Percentiles rank a stretch among this genome's conserved stretches.
phyloP scores from a whole-genome alignment of 2,888 invertebrate species.

The Drosophila gaucha region DNA sequence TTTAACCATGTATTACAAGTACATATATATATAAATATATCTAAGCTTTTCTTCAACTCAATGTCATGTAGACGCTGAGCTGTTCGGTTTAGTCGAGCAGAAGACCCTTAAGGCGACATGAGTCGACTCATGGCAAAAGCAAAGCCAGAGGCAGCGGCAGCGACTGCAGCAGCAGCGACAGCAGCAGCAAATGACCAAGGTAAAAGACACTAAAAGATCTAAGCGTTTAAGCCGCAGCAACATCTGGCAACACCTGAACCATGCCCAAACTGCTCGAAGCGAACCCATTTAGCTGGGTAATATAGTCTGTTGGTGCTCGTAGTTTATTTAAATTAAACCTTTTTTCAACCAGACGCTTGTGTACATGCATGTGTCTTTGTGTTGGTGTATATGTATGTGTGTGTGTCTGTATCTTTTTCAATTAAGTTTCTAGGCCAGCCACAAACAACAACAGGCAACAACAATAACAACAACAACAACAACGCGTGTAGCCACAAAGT shows the following conservation, averaged over 20 bases:
- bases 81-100: conserved; percentile 24
- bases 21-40: background rate
- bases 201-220: conserved; percentile 20
- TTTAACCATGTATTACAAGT: background rate
- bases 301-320: conserved; percentile 32
- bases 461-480: conserved; percentile 30
- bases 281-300: conserved; percentile 42
- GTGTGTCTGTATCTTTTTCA: conserved; percentile 64
- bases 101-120: conserved; percentile 45
- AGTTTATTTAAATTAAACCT: conserved; percentile 79
- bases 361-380: background rate
- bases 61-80: conserved; percentile 28
- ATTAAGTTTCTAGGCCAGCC: conserved; percentile 77
- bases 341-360: conserved; percentile 42
- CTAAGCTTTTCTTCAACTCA: background rate
- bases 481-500: conserved; percentile 38
- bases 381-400: background rate
- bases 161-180: background rate
- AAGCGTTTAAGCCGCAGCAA: conserved; percentile 50
- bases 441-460: conserved; percentile 43
- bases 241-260: conserved; percentile 54
- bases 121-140: conserved; percentile 16
- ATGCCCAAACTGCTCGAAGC: conserved; percentile 25
- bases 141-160: background rate
- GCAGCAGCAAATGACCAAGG: conserved; percentile 21